phyloP scores from a whole-genome alignment of 37 sponge, comb jelly and placozoan species.

The Chondrosia reniformis region DNA sequence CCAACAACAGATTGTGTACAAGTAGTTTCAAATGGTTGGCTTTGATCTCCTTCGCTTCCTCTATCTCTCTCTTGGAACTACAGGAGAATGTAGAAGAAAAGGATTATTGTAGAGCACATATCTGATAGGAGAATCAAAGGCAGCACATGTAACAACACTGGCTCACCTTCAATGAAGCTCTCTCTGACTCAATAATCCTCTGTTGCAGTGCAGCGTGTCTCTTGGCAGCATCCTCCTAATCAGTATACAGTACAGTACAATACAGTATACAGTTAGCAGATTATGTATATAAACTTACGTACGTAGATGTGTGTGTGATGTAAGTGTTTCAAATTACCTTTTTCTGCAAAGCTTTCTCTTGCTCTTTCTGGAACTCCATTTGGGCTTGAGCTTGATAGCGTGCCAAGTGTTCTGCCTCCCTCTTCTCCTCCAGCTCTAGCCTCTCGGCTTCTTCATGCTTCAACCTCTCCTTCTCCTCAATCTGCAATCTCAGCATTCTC shows the following conservation, averaged over 20 bases:
- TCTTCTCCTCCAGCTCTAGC: not conserved
- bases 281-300: not conserved
- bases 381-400: not conserved
- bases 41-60: too few species aligned
- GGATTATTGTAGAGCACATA: too few species aligned
- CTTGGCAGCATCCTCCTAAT: not conserved
- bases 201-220: conserved; percentile 19
- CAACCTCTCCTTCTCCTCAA: not conserved
- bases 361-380: not conserved
- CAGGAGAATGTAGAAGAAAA: too few species aligned
- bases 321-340: too few species aligned
- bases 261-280: not conserved
- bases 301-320: not conserved
- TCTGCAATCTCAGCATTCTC: not conserved
- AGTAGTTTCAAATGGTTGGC: too few species aligned
- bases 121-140: too few species aligned
- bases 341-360: not conserved
- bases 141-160: too few species aligned
- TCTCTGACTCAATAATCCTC: conserved; percentile 18
- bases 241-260: not conserved
- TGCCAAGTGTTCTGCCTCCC: not conserved
- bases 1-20: too few species aligned
- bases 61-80: too few species aligned
- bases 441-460: not conserved
- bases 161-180: too few species aligned